Evolutionary conservation across 2,797 vertebrate genomes (phyloP), one percentile per base, ranked within the genome.

Genomic region (Pseudochromis fuscus): DNA sequence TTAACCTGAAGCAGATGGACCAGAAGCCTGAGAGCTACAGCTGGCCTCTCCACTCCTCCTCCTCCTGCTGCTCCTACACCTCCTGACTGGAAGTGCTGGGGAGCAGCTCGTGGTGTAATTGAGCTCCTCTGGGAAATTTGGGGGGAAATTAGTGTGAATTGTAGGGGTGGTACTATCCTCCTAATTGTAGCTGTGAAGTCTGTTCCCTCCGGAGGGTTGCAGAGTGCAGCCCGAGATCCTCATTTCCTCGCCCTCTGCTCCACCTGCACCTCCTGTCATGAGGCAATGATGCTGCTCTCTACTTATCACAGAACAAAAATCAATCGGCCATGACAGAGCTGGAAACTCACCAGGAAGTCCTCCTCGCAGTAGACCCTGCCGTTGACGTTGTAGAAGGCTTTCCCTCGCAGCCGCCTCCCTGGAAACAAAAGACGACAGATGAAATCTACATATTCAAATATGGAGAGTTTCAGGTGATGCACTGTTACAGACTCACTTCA

Each of bases 331-430:
- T 53, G 7, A 45, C 50, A 35, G 24, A 61, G 49, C 19, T 38
- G 51, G n/a, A n/a, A n/a, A 95, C 96, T 95, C 91, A 98, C 97
- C 95, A 99, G 92, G 90, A 99, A 99, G 87, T 99, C 98, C 90
- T 99, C 98, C 89, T 99, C 97, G 77, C 98, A 99, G 89, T 99
- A 99, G 77, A 99, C 98, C 77, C 97, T 98, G 67, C 97, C 97
- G 5, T 96, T 98, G 87, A 99, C 96, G 0, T 97, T 99, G 94
- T 99, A 99, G 94, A 99, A 99, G 0, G 98, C 98, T 88, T 99
- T 99, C 61, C 98, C 98, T 53, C 98, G 95, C 58, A 99, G 94
- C 76, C 97, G 94, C 92, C 98, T 95, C 79, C 98, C 98, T 99
- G 89, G 65, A 24, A 67, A 64, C 9, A 72, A 33, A n/a, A 49